Base-by-base conservation (phyloP, 2,113 vertebrate species). In the Plecotus auritus region DNA sequence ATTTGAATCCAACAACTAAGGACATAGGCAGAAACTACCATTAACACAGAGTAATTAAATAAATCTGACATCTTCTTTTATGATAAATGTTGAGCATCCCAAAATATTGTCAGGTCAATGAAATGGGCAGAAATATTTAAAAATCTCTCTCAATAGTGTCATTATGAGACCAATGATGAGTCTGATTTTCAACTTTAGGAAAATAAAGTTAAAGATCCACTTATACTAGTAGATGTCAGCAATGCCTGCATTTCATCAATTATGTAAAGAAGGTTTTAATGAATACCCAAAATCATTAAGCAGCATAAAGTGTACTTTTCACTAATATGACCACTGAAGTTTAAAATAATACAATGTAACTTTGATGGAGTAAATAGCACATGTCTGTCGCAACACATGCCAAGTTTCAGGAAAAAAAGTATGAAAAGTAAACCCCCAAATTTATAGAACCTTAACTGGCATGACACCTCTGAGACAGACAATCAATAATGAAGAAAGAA, bases 401-500 rank as follows among this genome's bases (percentile, higher is more conserved):
- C 9, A 93, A 89, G 17, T 89, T 92, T 74, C 16, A 35, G 17
- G 37, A 40, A 32, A 61, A 49, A 76, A 30, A n/a, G 54, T 80
- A 67, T 82, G 11, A 70, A 66, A 87, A 90, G 37, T 67, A 78
- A 59, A 18, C 11, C 26, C 18, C 5, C 47, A 69, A 77, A 94
- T 35, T 49, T 0, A 32, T 54, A 91, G 9, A 87, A 74, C 4
- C 23, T 81, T 86, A 87, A 42, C 20, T 81, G 59, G 9, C 26
- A 49, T 69, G 92, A 32, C n/a, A 78, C 1, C 9, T 93, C 51
- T 91, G 74, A 84, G 93, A 93, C 30, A 88, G n/a, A 80, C 32
- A 74, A 80, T 93, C 28, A 86, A 78, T 91, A 84, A 77, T 72
- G 40, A 84, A 97, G 51, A 82, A 87, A 64, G 2, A 91, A 74